Conservation (phyloP, 2,113 vertebrate species). For the Galeopterus variegatus region DNA sequence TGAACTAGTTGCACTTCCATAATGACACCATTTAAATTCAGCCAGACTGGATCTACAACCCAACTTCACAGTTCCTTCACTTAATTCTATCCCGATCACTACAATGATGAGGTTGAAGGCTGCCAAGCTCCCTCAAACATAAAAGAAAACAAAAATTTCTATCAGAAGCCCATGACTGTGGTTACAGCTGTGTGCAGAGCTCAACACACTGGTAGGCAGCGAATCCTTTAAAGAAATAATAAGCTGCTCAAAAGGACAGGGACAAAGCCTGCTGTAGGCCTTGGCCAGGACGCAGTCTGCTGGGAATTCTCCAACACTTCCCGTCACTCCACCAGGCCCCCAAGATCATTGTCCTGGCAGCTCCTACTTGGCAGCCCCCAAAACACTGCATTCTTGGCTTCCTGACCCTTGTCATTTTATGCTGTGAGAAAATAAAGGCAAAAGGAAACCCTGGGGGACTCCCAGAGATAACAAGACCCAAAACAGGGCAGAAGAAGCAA, state of each 20-base stretch:
- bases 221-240: neutral
- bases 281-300: neutral
- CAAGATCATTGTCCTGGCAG: neutral
- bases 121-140: neutral
- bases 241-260: neutral
- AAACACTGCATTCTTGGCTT: neutral
- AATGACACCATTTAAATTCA: neutral
- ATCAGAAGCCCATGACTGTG: neutral
- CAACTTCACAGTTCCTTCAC: neutral
- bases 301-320: neutral
- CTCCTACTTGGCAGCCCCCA: neutral
- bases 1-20: neutral
- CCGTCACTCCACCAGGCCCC: neutral
- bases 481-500: neutral
- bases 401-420: constrained; percentile 7
- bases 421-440: neutral
- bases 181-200: neutral
- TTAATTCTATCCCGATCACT: neutral
- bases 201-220: neutral
- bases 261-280: neutral
- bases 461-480: neutral
- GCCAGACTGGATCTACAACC: neutral
- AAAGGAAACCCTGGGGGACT: neutral
- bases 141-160: neutral
- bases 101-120: neutral